These are phyloP conservation scores for Orgyia antiqua DNA, from an alignment of 2,888 invertebrate species.

Conservation along the genomic window DNA sequence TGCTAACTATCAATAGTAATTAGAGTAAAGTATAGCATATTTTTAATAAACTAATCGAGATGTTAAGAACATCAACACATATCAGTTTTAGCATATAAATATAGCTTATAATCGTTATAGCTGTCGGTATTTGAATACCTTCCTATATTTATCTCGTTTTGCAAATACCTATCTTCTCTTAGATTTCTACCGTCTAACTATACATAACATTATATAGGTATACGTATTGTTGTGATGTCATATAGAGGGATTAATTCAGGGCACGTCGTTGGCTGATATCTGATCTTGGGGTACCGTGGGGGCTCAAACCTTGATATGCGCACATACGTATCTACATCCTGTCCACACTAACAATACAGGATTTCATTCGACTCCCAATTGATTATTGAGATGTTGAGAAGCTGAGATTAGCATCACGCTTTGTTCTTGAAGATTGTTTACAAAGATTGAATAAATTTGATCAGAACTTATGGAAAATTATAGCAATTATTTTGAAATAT, in stretches of 20 bases:
- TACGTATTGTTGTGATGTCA: conserved; percentile 53
- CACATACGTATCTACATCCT: conserved; percentile 23
- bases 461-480: too few species aligned
- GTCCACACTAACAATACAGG: conserved; percentile 13
- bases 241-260: conserved; percentile 67
- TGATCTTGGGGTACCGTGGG: conserved; percentile 57
- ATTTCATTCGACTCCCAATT: conserved; percentile 12
- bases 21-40: too few species aligned
- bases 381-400: conserved; percentile 5
- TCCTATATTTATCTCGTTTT: too few species aligned
- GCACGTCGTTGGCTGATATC: conserved; percentile 66
- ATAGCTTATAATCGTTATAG: too few species aligned
- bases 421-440: background rate
- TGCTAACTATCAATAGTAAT: too few species aligned
- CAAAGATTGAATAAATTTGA: background rate
- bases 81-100: too few species aligned
- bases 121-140: too few species aligned
- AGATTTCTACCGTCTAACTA: conserved; percentile 3
- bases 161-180: too few species aligned
- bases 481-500: too few species aligned
- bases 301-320: conserved; percentile 45
- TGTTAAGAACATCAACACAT: too few species aligned
- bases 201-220: conserved; percentile 12
- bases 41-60: too few species aligned
- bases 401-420: background rate